Conservation (phyloP, 2,888 invertebrate species). For the Eucriotettix oculatus region DNA sequence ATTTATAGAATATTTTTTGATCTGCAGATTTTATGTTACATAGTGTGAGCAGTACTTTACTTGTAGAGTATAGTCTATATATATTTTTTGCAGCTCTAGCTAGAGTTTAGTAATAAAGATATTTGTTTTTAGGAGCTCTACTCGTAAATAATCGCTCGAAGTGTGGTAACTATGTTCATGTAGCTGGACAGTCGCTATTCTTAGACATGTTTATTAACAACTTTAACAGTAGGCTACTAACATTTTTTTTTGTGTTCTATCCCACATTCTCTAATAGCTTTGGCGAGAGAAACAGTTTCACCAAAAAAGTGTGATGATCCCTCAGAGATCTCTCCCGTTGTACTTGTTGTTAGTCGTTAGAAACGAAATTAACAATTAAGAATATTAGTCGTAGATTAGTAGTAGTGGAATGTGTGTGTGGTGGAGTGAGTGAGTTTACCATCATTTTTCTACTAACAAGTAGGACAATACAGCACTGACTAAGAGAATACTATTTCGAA, state of each 20-base stretch:
- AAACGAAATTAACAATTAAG: no score
- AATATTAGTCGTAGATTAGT: not conserved
- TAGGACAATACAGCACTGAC: no score
- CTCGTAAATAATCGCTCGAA: conserved; percentile 5
- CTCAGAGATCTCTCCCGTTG: no score
- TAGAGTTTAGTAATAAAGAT: not conserved
- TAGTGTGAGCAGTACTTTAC: conserved; percentile 3
- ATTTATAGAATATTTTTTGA: conserved; percentile 9
- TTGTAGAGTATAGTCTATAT: not conserved
- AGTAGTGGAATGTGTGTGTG: conserved; percentile 3
- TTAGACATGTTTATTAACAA: not conserved
- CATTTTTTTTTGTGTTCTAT: not conserved
- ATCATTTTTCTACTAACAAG: no score
- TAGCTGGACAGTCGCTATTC: not conserved
- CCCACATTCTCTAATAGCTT: no score
- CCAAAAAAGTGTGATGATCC: no score
- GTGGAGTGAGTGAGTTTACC: conserved; percentile 1
- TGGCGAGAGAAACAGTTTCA: no score
- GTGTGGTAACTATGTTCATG: conserved; percentile 1
- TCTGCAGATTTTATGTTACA: conserved; percentile 7
- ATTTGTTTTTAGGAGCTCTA: conserved; percentile 5
- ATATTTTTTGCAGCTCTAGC: not conserved
- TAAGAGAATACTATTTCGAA: no score
- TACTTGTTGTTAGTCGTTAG: no score
- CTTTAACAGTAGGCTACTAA: not conserved